Evolutionary conservation across 2,113 vertebrate species (phyloP).

Genomic region (Ranitomeya imitator): DNA sequence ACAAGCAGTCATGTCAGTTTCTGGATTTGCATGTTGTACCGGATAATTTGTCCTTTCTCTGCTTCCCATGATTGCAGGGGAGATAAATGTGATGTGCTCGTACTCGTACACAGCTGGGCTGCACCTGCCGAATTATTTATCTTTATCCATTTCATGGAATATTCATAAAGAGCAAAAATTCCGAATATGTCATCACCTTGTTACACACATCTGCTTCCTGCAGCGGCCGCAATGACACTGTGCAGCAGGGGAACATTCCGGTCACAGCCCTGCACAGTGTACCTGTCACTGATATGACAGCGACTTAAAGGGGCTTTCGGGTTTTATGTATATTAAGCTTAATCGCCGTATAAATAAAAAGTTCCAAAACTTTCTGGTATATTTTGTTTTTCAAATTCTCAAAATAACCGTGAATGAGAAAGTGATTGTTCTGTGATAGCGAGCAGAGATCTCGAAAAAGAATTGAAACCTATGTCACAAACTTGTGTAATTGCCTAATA

Average conservation of each 20-base stretch:
- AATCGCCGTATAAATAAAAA: neutral
- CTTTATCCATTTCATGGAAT: constrained; percentile 50
- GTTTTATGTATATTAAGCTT: neutral
- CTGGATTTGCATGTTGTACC: neutral
- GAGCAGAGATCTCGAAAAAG: no score
- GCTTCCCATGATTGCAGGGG: neutral
- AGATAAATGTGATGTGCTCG: neutral
- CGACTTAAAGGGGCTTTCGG: neutral
- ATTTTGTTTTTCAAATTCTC: neutral
- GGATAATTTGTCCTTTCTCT: neutral
- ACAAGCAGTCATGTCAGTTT: neutral
- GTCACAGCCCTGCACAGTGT: neutral
- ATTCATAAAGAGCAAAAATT: constrained; percentile 53
- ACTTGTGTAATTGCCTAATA: no score
- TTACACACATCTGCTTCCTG: constrained; percentile 49
- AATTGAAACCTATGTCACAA: no score
- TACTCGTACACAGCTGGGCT: constrained; percentile 8
- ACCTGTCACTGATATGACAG: neutral
- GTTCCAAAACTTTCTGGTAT: neutral
- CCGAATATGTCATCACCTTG: constrained; percentile 42
- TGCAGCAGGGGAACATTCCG: neutral
- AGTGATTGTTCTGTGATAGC: no score
- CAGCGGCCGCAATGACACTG: neutral
- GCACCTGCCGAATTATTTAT: constrained; percentile 49
- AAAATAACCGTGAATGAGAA: neutral